phyloP scores from a whole-genome alignment of 1,140 invertebrate genomes.

The Drosophila prosaltans region DNA sequence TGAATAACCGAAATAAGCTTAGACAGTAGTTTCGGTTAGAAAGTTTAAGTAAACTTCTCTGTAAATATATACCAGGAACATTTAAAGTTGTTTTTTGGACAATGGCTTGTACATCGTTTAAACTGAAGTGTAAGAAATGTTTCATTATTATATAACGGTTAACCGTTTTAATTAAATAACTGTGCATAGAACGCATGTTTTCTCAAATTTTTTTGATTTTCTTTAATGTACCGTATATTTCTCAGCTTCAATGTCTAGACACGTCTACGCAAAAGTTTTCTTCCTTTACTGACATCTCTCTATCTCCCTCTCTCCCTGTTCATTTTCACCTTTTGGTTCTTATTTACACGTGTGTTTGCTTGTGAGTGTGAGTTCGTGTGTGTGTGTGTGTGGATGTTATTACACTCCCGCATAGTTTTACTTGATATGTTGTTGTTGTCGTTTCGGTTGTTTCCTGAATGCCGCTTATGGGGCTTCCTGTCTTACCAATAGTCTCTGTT shows the following conservation, averaged over 20 bases:
- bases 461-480: conserved; percentile 49
- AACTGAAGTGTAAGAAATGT: no score
- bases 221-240: neutral
- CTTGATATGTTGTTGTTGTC: conserved; percentile 23
- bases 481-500: conserved; percentile 21
- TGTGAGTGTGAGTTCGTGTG: conserved; percentile 4
- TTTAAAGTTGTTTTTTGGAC: no score
- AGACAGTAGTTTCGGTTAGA: no score
- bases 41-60: no score
- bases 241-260: conserved; percentile 44
- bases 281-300: neutral
- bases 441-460: conserved; percentile 15
- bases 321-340: conserved; percentile 25
- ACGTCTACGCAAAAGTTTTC: conserved; percentile 15
- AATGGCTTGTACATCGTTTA: no score
- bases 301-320: neutral
- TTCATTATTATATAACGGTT: no score
- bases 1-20: no score
- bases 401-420: conserved; percentile 38
- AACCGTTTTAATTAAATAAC: neutral
- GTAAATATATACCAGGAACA: no score
- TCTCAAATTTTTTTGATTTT: neutral
- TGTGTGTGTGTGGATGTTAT: conserved; percentile 21
- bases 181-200: neutral
- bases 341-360: conserved; percentile 28